Conservation (phyloP, 2,797 vertebrate genomes). For the Pampus argenteus region DNA sequence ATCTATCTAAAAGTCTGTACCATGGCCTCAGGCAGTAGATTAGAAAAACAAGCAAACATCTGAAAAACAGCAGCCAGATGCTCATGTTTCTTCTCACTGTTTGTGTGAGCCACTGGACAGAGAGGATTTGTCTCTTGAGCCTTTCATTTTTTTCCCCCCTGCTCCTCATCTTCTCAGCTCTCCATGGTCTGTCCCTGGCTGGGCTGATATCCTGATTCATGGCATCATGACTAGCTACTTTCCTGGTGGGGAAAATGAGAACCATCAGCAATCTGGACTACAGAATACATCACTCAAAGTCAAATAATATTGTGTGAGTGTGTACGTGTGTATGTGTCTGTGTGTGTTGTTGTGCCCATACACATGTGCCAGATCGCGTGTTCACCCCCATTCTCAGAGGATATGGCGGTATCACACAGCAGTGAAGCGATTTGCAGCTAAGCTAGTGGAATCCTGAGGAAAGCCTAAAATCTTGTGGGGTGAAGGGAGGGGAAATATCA, state of each 20-base stretch:
- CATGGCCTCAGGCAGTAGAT: slow-evolving; percentile 52
- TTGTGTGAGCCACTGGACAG: slow-evolving; percentile 58
- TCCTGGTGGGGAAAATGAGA: slow-evolving; percentile 75
- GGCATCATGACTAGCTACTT: slow-evolving; percentile 71
- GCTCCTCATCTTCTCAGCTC: slow-evolving; percentile 70
- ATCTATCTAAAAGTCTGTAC: slow-evolving; percentile 29
- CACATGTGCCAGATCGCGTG: slow-evolving; percentile 67
- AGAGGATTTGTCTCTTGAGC: slow-evolving; percentile 76
- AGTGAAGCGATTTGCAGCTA: slow-evolving; percentile 83
- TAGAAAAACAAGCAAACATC: slow-evolving; percentile 59
- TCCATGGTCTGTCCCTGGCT: slow-evolving; percentile 63
- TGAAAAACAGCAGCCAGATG: slow-evolving; percentile 69
- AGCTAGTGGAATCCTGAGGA: slow-evolving; percentile 82
- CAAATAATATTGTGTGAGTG: slow-evolving; percentile 69
- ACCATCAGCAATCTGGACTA: slow-evolving; percentile 77
- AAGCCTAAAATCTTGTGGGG: slow-evolving; percentile 85
- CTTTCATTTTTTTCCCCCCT: slow-evolving; percentile 74
- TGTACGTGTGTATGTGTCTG: slow-evolving; percentile 11
- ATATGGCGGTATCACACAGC: slow-evolving; percentile 73
- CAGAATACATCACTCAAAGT: slow-evolving; percentile 78
- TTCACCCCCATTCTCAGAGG: slow-evolving; percentile 76
- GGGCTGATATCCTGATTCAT: slow-evolving; percentile 77
- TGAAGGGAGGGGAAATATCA: slow-evolving; percentile 81
- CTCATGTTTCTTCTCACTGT: slow-evolving; percentile 68
- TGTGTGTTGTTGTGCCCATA: slow-evolving; percentile 35